phyloP scores from a whole-genome alignment of 2,888 invertebrate genomes.

The Meiosimyza decipiens region DNA sequence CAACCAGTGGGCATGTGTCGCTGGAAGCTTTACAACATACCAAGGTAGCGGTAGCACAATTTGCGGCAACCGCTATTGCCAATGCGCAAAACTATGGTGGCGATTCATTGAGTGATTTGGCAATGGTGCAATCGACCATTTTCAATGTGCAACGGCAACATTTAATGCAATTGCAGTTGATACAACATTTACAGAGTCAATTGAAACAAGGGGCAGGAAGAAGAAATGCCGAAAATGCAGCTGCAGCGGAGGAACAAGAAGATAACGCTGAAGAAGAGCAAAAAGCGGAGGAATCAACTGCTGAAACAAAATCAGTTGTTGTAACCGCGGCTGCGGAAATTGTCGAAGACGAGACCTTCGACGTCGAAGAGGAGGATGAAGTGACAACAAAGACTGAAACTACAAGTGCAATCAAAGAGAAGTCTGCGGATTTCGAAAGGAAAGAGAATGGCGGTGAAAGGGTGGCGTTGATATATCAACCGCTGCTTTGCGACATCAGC shows the following conservation, averaged over 20 bases:
- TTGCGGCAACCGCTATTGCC: constrained; percentile 87
- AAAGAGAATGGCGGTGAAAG: not conserved
- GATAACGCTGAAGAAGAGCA: constrained; percentile 35
- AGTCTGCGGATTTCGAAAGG: constrained; percentile 27
- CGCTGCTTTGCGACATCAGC: constrained; percentile 62
- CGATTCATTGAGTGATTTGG: constrained; percentile 84
- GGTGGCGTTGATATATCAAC: constrained; percentile 49
- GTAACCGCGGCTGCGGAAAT: not conserved
- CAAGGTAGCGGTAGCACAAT: constrained; percentile 82
- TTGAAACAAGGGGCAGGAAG: constrained; percentile 65
- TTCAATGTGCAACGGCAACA: constrained; percentile 96
- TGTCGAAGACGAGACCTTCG: not conserved
- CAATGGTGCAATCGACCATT: constrained; percentile 89
- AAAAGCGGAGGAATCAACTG: constrained; percentile 9
- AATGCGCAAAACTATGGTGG: constrained; percentile 83
- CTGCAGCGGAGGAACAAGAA: constrained; percentile 23
- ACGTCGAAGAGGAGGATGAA: not conserved
- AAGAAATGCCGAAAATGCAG: constrained; percentile 13
- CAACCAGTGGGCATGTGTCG: constrained; percentile 78
- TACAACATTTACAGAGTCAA: constrained; percentile 93
- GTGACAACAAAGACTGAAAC: constrained; percentile 60
- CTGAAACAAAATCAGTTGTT: no score
- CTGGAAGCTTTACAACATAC: constrained; percentile 94
- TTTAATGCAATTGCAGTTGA: constrained; percentile 92
- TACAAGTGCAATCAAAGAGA: constrained; percentile 48